Evolutionary conservation across 2,888 invertebrate species (phyloP).

Genomic region (Patella ulyssiponensis): DNA sequence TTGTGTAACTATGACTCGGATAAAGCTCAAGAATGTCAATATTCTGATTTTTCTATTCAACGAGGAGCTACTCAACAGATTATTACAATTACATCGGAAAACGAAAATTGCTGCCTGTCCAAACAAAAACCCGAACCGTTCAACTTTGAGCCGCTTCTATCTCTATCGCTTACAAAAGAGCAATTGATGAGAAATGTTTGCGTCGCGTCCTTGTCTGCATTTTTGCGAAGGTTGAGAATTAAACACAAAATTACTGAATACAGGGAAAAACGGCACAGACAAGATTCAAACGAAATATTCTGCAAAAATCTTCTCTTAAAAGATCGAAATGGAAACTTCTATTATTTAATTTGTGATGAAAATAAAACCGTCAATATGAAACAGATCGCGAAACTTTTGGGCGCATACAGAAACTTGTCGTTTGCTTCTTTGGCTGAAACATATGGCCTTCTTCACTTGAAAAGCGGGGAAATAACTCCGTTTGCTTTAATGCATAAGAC

Average conservation of each 20-base stretch:
- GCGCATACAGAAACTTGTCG: slow-evolving; percentile 55
- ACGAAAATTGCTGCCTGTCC: too few relatives aligned
- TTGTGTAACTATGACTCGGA: too few relatives aligned
- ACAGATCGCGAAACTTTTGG: slow-evolving; percentile 41
- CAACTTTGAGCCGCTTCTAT: too few relatives aligned
- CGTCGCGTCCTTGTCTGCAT: neutral
- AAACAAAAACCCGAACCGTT: too few relatives aligned
- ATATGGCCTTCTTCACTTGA: slow-evolving; percentile 32
- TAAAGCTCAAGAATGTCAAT: too few relatives aligned
- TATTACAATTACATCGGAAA: too few relatives aligned
- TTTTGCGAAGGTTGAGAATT: neutral
- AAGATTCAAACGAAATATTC: slow-evolving; percentile 41
- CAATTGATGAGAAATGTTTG: too few relatives aligned
- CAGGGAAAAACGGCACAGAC: neutral
- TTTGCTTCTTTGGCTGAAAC: slow-evolving; percentile 52
- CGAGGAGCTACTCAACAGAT: too few relatives aligned
- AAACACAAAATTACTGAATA: neutral
- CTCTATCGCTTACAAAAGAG: too few relatives aligned
- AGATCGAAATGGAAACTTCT: slow-evolving; percentile 55
- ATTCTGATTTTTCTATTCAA: too few relatives aligned
- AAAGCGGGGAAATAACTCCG: slow-evolving; percentile 52
- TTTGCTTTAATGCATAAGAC: slow-evolving; percentile 43
- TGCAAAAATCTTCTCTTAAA: slow-evolving; percentile 61
- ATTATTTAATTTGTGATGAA: slow-evolving; percentile 49
- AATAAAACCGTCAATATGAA: slow-evolving; percentile 47